Evolutionary conservation across 2,797 vertebrate species (phyloP).

Genomic region (Gymnothorax javanicus): DNA sequence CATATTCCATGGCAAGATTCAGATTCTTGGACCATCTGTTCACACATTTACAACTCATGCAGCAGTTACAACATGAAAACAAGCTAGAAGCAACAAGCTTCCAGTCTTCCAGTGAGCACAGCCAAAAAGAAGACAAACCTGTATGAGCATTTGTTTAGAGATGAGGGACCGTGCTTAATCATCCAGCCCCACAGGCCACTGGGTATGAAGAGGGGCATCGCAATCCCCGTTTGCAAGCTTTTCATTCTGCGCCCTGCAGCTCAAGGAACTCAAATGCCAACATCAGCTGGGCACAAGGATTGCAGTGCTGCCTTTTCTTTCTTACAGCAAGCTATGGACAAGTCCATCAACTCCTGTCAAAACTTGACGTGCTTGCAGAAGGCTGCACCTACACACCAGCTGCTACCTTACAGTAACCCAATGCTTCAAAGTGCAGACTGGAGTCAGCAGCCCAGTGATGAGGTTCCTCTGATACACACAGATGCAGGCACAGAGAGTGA

Average conservation of each 20-base stretch:
- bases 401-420: neutral
- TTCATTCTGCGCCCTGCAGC: neutral
- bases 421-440: neutral
- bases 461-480: neutral
- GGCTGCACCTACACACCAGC: neutral
- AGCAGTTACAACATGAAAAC: neutral
- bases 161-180: neutral
- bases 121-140: neutral
- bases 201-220: neutral
- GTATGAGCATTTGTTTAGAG: neutral
- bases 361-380: neutral
- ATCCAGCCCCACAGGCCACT: neutral
- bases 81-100: neutral
- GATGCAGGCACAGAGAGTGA: neutral
- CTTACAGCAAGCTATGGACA: neutral
- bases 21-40: neutral
- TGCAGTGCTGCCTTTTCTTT: neutral
- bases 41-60: neutral
- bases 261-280: neutral
- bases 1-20: neutral
- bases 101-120: neutral
- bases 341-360: neutral
- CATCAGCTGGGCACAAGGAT: neutral
- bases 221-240: neutral
- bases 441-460: no score